Conservation (phyloP, 2,797 vertebrate species). For the Coendou prehensilis region DNA sequence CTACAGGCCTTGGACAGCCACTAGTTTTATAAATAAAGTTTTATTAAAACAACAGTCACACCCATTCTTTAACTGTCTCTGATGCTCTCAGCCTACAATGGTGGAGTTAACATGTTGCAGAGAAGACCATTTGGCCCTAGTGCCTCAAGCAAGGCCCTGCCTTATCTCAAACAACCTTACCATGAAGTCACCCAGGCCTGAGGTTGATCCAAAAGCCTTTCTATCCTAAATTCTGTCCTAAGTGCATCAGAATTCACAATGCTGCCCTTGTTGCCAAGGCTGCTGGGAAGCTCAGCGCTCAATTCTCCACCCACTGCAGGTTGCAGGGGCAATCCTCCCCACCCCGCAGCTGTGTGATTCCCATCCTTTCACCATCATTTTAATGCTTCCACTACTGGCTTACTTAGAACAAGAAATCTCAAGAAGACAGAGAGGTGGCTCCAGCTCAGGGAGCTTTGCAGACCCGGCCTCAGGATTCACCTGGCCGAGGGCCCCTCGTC, state of each 20-base stretch:
- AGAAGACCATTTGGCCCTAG: background rate
- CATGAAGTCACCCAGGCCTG: background rate
- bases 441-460: background rate
- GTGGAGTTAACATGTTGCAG: too few species aligned
- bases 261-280: background rate
- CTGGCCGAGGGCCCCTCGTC: background rate
- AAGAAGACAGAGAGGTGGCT: accelerated
- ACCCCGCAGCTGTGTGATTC: background rate
- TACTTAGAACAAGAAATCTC: background rate
- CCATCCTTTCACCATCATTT: background rate
- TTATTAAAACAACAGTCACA: background rate
- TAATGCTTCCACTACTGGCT: background rate
- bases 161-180: background rate
- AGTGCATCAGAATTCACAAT: background rate
- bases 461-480: background rate
- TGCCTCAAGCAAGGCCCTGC: background rate
- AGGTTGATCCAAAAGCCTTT: background rate
- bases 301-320: background rate
- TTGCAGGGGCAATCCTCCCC: background rate
- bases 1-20: background rate
- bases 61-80: accelerated
- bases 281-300: conserved; percentile 6
- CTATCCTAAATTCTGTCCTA: background rate
- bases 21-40: conserved; percentile 10
- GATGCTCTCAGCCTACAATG: background rate